Evolutionary conservation across 1,140 invertebrate species (phyloP), one percentile per base, ranked within the genome.

Genomic region (Drosophila lacteicornis): DNA sequence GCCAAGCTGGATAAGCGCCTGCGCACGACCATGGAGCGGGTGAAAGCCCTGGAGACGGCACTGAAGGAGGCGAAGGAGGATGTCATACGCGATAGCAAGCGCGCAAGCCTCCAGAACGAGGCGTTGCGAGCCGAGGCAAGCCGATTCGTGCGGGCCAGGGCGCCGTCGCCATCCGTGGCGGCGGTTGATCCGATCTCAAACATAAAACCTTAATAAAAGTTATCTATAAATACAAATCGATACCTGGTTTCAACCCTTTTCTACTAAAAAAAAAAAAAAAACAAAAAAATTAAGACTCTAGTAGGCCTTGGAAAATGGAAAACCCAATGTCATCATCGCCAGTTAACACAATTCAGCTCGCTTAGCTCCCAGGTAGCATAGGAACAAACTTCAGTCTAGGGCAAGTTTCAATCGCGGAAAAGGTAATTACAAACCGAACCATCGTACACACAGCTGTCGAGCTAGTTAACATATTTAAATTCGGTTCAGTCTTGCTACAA

Each of bases 51-150:
- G 36, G 99, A 99, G 93, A 97, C 96, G 13, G 99, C 99, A 12
- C 94, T 99, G 36, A 98, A 98, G 93, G 99, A 99, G 93, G 99
- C 99, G 51, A 99, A 99, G 94, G 99, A 99, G 93, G 98, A 98
- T 80, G 98, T 19, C 19, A 19, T 19, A 19, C 19, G 19, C 19
- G 19, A 19, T 0, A 1, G 19, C 19, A 19, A 19, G 19, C 19
- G 19, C 19, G 19, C 19, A 19, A 19, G 19, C 19, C 19, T 19
- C 19, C 0, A 1, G 1, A 1, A 19, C 19, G 19, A 19, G 19
- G 19, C 19, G 19, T 19, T 19, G 19, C 19, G 19, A 19, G 19
- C 19, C 19, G 1, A 19, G 19, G 0, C 19, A 19, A 19, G 19
- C 19, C 19, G 1, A 19, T 19, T 19, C 19, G 1, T 19, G 19